A percentile compares a stretch with the other conserved stretches of the same genome.
Evolutionary conservation across 2,113 vertebrate genomes (phyloP).

Genomic region (Siniperca chuatsi): DNA sequence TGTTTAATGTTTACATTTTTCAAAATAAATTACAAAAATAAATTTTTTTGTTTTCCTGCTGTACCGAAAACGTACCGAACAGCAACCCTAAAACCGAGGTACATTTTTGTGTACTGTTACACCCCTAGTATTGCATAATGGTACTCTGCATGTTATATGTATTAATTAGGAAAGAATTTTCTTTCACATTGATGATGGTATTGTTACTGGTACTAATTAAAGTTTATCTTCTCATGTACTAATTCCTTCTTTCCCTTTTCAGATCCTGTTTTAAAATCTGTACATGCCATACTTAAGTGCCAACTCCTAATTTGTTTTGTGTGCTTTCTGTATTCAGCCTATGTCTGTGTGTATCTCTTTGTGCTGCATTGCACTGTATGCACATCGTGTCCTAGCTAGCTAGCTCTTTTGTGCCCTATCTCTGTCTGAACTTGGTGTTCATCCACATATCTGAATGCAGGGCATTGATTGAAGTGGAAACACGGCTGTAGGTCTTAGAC

Average conservation of each 20-base stretch:
- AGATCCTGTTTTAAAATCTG: constrained; percentile 16
- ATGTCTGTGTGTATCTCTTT: constrained; percentile 34
- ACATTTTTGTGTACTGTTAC: too few species aligned
- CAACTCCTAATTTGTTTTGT: constrained; percentile 44
- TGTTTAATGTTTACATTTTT: too few species aligned
- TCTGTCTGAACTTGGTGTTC: constrained; percentile 32
- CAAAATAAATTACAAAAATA: too few species aligned
- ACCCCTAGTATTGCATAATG: constrained; percentile 3
- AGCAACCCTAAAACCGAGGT: too few species aligned
- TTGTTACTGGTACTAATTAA: constrained; percentile 35
- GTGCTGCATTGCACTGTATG: constrained; percentile 27
- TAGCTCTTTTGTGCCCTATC: constrained; percentile 35
- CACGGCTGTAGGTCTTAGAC: constrained; percentile 1
- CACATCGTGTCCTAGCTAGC: constrained; percentile 54
- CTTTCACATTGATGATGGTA: background rate
- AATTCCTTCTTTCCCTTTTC: constrained; percentile 10
- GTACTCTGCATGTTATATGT: background rate
- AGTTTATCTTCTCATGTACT: constrained; percentile 5
- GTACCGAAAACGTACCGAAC: too few species aligned
- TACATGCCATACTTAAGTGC: constrained; percentile 45
- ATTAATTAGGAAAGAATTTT: constrained; percentile 23
- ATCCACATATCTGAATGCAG: constrained; percentile 34
- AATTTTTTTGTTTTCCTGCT: too few species aligned
- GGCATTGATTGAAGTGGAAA: constrained; percentile 43
- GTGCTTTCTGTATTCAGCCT: constrained; percentile 19